Evolutionary conservation across 2,888 invertebrate genomes (phyloP), one percentile per base, ranked within the genome.

Genomic region (Protophormia terraenovae): DNA sequence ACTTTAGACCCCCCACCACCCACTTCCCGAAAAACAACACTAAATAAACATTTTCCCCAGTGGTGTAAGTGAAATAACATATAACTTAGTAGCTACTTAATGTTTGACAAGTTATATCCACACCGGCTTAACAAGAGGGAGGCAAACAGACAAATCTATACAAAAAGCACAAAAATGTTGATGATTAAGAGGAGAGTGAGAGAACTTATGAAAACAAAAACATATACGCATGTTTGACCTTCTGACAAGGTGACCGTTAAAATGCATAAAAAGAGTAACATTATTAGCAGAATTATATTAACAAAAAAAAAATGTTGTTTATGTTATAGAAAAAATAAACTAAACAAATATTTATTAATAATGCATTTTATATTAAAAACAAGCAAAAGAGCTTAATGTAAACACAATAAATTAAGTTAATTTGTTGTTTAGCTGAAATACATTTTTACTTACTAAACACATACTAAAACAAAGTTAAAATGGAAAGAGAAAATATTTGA

Each of bases 161-260:
- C 22, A 64, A 27, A 62, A 58, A 62, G 16, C 12, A 38, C 47
- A 62, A 45, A 19, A 12, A n/a, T n/a, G 10, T 38, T 2, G 1
- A 50, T 16, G 12, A 27, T 55, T 22, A 62, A 41, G 12, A 22
- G 14, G 62, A 73, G 35, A 67, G 12, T 5, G 8, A 38, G 47
- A 78, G 41, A 75, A 41, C 7, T 53, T 55, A 16, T 45, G 53
- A 27, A 71, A 77, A 38, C 3, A 64, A 19, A 29, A 38, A 53
- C 62, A 81, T 73, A 88, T 89, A 91, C 92, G 92, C 92, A 92
- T 91, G 91, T 91, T 89, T 92, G 93, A 94, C 94, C 94, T 94
- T 94, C 91, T 86, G 87, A 87, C 93, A 94, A 94, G 94, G 94
- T 94, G 94, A 94, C 93, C 92, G 91, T 88, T 82, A 72, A 87